Base-by-base conservation (phyloP, 30 jellyfish, hydroid and myxozoan species). In the Aurelia aurita region DNA sequence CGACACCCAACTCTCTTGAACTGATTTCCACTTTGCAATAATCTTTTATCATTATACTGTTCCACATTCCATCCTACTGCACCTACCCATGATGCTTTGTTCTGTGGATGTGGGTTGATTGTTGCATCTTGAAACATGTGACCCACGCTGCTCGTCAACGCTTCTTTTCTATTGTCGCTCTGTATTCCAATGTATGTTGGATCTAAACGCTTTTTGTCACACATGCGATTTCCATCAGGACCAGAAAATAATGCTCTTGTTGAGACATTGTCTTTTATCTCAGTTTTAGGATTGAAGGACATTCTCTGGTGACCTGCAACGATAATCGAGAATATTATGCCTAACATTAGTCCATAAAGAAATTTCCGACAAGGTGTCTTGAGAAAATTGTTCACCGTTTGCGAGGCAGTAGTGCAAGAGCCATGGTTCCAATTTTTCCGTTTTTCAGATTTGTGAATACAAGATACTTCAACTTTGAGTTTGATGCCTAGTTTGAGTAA, bases 11-110 rank as follows among this genome's bases (percentile, higher is more conserved):
- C 28, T 0, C 20, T 80, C 68, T 26, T 53, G 23, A 87, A 65
- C 53, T 72, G 91, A 46, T 75, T 34, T 6, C 59, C 65, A 51
- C 74, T 68, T 26, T 55, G 54, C 5, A 28, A 76, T 12, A 49
- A 19, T 34, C 58, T 26, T 27, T n/a, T 28, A 58, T 87, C 85
- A 25, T 49, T 57, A n/a, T 73, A 26, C 73, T 51, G 29, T 7
- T n/a, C 58, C 12, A 87, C 96, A 69, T 62, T 45, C 96, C 96
- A 87, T 12, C 96, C 96, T 3, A 87, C 67, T 4, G 62, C 91
- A 9, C 96, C 96, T 5, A 78, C 96, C 80, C 91, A 70, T 18
- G 78, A 60, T 22, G 64, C 77, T 68, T 79, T 77, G 77, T 80
- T 43, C 44, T 22, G 79, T 27, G 82, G 88, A 29, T 66, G 87